Base-by-base conservation (phyloP, 2,888 invertebrate genomes). In the Leptinotarsa rubiginosa region DNA sequence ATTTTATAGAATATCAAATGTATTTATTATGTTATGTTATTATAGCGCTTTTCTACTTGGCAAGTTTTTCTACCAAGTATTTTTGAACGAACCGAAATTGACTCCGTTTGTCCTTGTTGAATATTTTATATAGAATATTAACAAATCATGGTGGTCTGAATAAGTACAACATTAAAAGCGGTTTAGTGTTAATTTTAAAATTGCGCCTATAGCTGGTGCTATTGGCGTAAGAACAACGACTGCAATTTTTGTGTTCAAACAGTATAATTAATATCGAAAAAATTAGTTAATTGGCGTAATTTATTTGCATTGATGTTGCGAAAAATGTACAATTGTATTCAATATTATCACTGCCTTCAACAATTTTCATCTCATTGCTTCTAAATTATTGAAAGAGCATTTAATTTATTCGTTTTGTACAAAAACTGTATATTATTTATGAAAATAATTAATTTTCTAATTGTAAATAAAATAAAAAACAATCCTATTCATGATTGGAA, bases 271-370 rank as follows among this genome's bases (percentile, higher is more conserved):
- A 65, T 65, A 70, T 64, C 70, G 67, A 65, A 65, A 74, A 65
- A 70, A 65, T 80, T 77, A 79, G 78, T 80, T 78, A 78, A 81
- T 81, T 80, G 78, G 79, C 76, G 75, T 78, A 75, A 76, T 72
- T 80, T 76, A 77, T 77, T 78, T 78, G 71, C 71, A 72, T 64
- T 75, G 31, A 65, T 62, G 62, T 62, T 69, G 73, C 73, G 72
- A 75, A 76, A 31, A 75, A 72, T 74, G 75, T 77, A 76, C 75
- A 77, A 80, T 80, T 80, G 80, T 80, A 80, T 79, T 82, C 76
- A 80, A 82, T 79, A 80, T 78, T 83, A 83, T 81, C 84, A 84
- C 84, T 84, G 84, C 84, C 84, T 83, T 79, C 74, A 69, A 77
- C 59, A 78, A 76, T 75, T 74, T 76, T 81, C 78, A 78, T 81